Conservation (phyloP, 2,797 vertebrate species). For the Dermochelys coriacea region DNA sequence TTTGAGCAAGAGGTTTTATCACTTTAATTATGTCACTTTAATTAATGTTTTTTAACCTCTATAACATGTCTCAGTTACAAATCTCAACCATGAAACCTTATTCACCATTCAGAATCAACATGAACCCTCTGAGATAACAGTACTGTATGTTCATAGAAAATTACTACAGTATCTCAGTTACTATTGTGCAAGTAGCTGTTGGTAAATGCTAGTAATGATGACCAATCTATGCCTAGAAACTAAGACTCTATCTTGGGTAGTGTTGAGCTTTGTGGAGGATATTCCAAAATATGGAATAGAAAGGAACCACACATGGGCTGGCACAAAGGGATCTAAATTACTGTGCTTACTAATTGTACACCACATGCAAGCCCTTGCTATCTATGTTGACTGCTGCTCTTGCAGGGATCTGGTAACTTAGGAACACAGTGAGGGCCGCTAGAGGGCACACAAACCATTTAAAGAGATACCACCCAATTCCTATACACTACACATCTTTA, state of each 20-base stretch:
- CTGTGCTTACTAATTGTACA: neutral
- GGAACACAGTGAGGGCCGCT: neutral
- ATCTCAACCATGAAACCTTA: neutral
- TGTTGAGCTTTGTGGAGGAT: neutral
- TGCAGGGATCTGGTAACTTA: neutral
- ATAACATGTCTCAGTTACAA: neutral
- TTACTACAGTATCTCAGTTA: too few relatives aligned
- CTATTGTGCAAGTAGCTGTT: neutral
- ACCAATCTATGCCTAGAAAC: neutral
- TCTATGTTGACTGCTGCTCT: neutral
- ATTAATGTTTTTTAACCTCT: neutral
- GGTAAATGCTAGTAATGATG: neutral
- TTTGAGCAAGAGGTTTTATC: rapidly evolving
- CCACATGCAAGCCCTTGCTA: neutral
- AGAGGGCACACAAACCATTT: neutral
- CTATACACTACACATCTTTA: too few relatives aligned
- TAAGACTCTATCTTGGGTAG: neutral
- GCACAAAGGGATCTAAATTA: neutral
- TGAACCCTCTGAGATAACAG: neutral
- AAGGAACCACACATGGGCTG: neutral
- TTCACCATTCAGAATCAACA: neutral
- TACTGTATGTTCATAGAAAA: neutral
- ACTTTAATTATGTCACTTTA: neutral
- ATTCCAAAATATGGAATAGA: too few relatives aligned
- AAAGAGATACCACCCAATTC: neutral